Conservation (phyloP, 1,140 invertebrate genomes). For the Cephus cinctus region DNA sequence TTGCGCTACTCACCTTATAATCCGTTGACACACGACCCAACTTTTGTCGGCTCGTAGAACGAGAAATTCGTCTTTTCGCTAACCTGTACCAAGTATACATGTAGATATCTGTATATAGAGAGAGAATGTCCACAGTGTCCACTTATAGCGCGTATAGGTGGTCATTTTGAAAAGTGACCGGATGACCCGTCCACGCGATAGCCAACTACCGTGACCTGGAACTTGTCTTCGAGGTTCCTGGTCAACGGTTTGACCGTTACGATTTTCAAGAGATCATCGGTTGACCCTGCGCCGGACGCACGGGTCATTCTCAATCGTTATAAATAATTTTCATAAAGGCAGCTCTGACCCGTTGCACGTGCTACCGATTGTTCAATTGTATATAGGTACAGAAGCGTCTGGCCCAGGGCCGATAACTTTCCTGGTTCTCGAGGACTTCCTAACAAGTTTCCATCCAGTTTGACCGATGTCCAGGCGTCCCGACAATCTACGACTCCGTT, state of each 20-base stretch:
- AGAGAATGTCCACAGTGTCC: no score
- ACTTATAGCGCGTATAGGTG: no score
- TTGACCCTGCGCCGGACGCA: not conserved
- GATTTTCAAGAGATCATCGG: not conserved
- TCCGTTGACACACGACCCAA: constrained; percentile 22
- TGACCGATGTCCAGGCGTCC: constrained; percentile 9
- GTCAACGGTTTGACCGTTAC: constrained; percentile 2
- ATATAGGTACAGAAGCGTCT: no score
- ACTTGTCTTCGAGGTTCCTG: constrained; percentile 2
- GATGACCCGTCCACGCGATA: constrained; percentile 4
- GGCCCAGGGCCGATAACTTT: not conserved
- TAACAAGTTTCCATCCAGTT: constrained; percentile 15
- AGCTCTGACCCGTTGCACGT: constrained; percentile 6
- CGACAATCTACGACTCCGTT: constrained; percentile 13
- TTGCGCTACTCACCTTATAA: constrained; percentile 29
- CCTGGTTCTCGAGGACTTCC: constrained; percentile 3
- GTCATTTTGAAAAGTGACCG: no score
- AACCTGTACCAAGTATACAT: no score
- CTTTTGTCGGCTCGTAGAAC: no score
- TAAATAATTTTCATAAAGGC: constrained; percentile 3
- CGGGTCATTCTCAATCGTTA: constrained; percentile 1
- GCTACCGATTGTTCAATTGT: constrained; percentile 15
- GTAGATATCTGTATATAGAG: no score
- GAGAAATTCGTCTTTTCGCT: no score
- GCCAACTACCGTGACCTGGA: constrained; percentile 19